Conservation (phyloP, 2,113 vertebrate genomes). For the Atlantisia rogersi region DNA sequence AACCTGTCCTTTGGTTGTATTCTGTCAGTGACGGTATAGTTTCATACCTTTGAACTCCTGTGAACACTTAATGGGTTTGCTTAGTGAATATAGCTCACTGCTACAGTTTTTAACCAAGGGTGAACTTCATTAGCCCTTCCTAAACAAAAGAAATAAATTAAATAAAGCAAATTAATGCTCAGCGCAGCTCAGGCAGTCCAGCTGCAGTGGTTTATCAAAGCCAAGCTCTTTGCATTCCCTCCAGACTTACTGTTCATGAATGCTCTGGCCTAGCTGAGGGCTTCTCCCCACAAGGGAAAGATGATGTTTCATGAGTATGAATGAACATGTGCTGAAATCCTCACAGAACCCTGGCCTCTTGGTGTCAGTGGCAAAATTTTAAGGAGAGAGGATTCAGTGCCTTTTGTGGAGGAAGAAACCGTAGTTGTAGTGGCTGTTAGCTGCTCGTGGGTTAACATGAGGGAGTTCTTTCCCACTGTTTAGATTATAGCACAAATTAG, state of each 20-base stretch:
- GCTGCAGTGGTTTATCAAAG: not conserved
- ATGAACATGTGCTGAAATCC: not conserved
- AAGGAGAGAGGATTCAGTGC: not conserved
- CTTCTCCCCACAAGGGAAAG: not conserved
- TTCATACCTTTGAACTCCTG: not conserved
- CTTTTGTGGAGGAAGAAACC: not conserved
- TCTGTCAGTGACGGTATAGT: not conserved
- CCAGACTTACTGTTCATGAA: accelerated
- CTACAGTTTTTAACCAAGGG: not conserved
- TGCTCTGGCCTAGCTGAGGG: not conserved
- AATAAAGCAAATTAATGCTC: not conserved
- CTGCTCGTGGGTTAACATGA: not conserved
- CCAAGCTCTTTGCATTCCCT: not conserved
- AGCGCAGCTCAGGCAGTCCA: not conserved
- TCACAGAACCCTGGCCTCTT: not conserved
- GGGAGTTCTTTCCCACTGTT: not conserved
- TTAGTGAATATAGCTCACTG: not conserved
- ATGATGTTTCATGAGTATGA: not conserved
- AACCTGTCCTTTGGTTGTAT: not conserved
- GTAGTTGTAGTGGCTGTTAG: not conserved
- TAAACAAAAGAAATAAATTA: not conserved
- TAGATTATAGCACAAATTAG: not conserved
- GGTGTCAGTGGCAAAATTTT: not conserved
- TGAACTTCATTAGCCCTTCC: not conserved
- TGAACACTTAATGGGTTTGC: not conserved